Evolutionary conservation across 2,888 invertebrate species (phyloP).

Genomic region (Eledona agricola): DNA sequence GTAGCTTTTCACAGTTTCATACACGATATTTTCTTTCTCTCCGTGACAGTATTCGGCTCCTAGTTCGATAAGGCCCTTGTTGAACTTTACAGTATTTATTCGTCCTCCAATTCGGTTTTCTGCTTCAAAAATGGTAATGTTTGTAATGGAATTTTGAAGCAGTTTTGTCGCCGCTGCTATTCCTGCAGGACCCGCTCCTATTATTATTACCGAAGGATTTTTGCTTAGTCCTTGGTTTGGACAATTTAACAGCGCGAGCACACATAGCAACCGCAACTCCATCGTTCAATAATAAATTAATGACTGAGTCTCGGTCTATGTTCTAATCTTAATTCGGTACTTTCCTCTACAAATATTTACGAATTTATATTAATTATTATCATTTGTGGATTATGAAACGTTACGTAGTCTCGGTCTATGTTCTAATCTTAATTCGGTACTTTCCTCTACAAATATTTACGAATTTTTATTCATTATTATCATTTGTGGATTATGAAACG

Average conservation of each 20-base stretch:
- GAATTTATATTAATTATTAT: too few species aligned
- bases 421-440: too few species aligned
- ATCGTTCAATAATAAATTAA: too few species aligned
- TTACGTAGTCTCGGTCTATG: too few species aligned
- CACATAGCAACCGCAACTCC: neutral
- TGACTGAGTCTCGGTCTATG: too few species aligned
- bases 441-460: too few species aligned
- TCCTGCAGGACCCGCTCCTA: slow-evolving; percentile 68
- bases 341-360: too few species aligned
- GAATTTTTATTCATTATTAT: too few species aligned
- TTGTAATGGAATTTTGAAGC: slow-evolving; percentile 60
- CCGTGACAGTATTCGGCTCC: slow-evolving; percentile 51
- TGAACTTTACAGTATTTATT: slow-evolving; percentile 43
- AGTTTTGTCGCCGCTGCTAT: slow-evolving; percentile 65
- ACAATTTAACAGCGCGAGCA: neutral
- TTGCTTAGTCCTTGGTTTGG: neutral
- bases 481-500: too few species aligned
- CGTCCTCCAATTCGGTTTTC: slow-evolving; percentile 48
- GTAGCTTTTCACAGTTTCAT: slow-evolving; percentile 36
- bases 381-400: too few species aligned
- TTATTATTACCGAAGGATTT: slow-evolving; percentile 58
- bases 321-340: too few species aligned
- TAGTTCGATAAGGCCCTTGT: slow-evolving; percentile 43
- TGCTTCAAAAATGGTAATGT: slow-evolving; percentile 61
- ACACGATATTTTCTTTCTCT: slow-evolving; percentile 47